These are phyloP conservation scores for Sceliomorpha sp. DNA, from an alignment of 2,888 invertebrate genomes.

Conservation along the genomic window DNA sequence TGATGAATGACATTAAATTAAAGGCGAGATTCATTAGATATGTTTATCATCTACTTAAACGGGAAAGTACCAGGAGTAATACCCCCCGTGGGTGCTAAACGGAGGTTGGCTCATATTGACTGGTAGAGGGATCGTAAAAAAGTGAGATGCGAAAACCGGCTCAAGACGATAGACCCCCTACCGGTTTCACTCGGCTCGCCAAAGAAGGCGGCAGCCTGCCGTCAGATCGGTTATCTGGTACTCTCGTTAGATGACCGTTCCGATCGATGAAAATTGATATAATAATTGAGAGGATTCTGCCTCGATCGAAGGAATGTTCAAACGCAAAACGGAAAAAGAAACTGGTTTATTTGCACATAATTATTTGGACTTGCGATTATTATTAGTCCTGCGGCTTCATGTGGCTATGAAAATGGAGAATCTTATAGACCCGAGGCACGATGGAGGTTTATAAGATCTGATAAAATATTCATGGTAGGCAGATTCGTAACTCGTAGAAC, in stretches of 20 bases:
- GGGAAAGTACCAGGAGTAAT: constrained; percentile 44
- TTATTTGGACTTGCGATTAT: no score
- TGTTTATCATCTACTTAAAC: constrained; percentile 55
- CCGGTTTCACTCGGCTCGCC: constrained; percentile 69
- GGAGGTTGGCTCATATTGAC: constrained; percentile 47
- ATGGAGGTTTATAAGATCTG: no score
- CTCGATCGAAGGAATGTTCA: constrained; percentile 31
- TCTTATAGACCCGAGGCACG: no score
- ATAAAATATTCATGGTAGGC: no score
- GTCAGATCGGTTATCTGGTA: constrained; percentile 57
- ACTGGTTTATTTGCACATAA: no score
- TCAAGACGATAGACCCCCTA: constrained; percentile 70
- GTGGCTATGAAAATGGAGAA: no score
- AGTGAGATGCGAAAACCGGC: constrained; percentile 73
- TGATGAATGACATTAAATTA: constrained; percentile 54
- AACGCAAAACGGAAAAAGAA: constrained; percentile 11
- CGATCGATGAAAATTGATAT: constrained; percentile 49
- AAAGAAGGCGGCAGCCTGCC: constrained; percentile 48
- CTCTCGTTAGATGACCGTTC: constrained; percentile 47
- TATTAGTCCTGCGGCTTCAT: no score
- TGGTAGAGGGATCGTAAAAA: constrained; percentile 59
- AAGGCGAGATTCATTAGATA: constrained; percentile 52
- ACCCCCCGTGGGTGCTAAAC: constrained; percentile 54
- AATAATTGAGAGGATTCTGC: constrained; percentile 55
- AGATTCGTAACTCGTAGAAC: no score